Conservation (phyloP, 2,797 vertebrate species). For the Tinamus major region DNA sequence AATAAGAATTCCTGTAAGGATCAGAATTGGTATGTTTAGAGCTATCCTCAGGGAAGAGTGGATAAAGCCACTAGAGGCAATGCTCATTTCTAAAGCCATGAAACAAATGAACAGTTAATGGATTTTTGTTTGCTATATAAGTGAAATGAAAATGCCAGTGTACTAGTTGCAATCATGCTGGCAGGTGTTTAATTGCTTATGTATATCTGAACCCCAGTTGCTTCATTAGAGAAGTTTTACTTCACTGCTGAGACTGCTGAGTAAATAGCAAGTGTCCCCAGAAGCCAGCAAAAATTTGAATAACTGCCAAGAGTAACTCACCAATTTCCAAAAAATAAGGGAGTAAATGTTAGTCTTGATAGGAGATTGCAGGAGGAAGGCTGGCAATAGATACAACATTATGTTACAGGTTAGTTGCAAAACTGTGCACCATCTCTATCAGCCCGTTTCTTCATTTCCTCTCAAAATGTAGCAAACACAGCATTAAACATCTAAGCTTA, state of each 20-base stretch:
- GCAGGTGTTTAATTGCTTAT: constrained; percentile 22
- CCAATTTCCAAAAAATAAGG: constrained; percentile 35
- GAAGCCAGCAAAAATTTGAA: constrained; percentile 22
- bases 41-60: neutral
- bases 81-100: neutral
- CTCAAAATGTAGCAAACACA: neutral
- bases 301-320: constrained; percentile 30
- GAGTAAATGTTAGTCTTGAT: constrained; percentile 5
- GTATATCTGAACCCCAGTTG: neutral
- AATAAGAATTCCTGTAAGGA: neutral
- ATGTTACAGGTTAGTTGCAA: neutral
- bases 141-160: constrained; percentile 6
- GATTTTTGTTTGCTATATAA: neutral
- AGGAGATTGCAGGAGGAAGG: neutral
- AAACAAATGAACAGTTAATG: constrained; percentile 34
- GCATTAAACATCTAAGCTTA: neutral
- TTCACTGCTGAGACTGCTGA: neutral
- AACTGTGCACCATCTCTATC: neutral
- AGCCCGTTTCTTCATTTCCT: neutral
- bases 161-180: neutral
- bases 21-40: rapidly evolving
- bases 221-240: constrained; percentile 28
- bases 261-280: constrained; percentile 37
- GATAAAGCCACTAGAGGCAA: neutral
- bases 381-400: neutral